Percentiles rank a stretch among this genome's conserved stretches.
Evolutionary conservation across 2,797 vertebrate genomes (phyloP).

Genomic region (Gila robusta): DNA sequence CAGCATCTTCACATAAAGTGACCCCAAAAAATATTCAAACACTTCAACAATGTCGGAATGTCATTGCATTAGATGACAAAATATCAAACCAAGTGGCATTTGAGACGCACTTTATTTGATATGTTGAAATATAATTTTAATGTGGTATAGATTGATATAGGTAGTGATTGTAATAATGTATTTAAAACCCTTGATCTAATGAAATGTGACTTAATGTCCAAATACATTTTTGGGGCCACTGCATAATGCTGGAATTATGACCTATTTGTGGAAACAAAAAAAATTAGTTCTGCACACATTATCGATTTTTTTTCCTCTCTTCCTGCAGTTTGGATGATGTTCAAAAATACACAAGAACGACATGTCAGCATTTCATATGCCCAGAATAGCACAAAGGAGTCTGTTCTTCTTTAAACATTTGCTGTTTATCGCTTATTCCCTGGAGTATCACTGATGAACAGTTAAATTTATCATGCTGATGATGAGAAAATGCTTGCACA

Average conservation of each 20-base stretch:
- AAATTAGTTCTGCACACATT: neutral
- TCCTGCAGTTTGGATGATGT: slow-evolving; percentile 9
- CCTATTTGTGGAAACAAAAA: slow-evolving; percentile 2
- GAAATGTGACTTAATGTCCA: neutral
- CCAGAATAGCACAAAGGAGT: slow-evolving; percentile 49
- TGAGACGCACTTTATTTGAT: neutral
- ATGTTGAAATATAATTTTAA: neutral
- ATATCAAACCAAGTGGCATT: neutral
- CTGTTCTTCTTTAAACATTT: slow-evolving; percentile 49
- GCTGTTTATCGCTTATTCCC: slow-evolving; percentile 49
- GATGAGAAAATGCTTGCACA: slow-evolving; percentile 50
- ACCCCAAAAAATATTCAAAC: neutral
- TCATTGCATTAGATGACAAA: neutral
- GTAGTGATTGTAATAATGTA: too few species aligned
- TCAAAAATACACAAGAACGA: slow-evolving; percentile 22
- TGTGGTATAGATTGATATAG: neutral
- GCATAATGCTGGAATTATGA: neutral
- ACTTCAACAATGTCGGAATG: neutral
- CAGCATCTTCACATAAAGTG: neutral
- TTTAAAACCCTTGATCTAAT: neutral
- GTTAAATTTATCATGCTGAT: slow-evolving; percentile 49
- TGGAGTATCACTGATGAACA: slow-evolving; percentile 42
- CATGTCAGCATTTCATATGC: slow-evolving; percentile 49
- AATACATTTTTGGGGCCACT: slow-evolving; percentile 2
- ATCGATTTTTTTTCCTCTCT: neutral